Base-by-base conservation (phyloP, 2,888 invertebrate genomes). In the Labia minor region DNA sequence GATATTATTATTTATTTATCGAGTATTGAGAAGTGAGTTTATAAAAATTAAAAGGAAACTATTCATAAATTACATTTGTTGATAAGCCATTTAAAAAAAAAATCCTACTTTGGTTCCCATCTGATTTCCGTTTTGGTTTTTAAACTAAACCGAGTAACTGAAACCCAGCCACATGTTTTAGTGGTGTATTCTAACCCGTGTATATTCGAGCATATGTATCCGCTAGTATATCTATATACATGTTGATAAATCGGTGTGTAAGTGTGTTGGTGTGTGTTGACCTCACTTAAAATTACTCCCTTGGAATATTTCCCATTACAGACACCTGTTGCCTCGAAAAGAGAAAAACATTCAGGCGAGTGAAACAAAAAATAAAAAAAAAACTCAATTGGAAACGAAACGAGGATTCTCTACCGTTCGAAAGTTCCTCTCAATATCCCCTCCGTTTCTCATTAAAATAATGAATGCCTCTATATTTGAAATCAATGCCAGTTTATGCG, bases 211-310 rank as follows among this genome's bases (percentile, higher is more conserved):
- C 26, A 26, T 26, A 8, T 26, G 26, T 26, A 26, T 26, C 26
- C 26, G 26, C 26, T 6, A 6, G 26, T 26, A 8, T n/a, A n/a
- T n/a, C n/a, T n/a, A n/a, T n/a, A n/a, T n/a, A 33, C 33, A 33
- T 33, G 33, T 33, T 33, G 6, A 33, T 33, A 33, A 33, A 33
- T 16, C 14, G 2, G 14, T 49, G n/a, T n/a, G 49, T 49, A 14
- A 8, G 49, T 49, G 49, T 49, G n/a, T 49, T 16, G 3, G 16
- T 49, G 49, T 49, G 49, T 49, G 49, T 49, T 49, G 49, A 49
- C 49, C 49, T 49, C 49, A 49, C n/a, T 49, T 49, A 49, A 49
- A 49, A 49, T 49, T 49, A 49, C 49, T 49, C 49, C 49, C 49
- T 49, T 16, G 49, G 49, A 49, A 49, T 49, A 49, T 49, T 49